Conservation (phyloP, 2,888 invertebrate species). For the Galeruca laticollis region DNA sequence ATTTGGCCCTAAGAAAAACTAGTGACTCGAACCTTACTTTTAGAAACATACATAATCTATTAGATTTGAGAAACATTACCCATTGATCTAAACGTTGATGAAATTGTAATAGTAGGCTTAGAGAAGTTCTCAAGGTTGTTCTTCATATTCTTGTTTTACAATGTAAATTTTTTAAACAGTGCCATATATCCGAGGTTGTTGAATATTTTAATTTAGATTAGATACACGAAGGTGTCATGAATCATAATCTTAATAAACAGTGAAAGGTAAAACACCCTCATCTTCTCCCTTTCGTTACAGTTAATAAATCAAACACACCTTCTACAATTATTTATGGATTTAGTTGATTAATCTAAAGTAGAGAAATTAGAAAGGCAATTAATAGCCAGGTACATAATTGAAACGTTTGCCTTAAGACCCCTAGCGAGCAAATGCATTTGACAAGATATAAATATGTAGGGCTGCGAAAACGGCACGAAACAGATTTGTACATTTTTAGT, state of each 20-base stretch:
- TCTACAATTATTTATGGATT: slow-evolving; percentile 8
- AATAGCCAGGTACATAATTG: slow-evolving; percentile 28
- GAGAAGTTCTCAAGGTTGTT: too few relatives aligned
- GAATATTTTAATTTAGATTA: neutral
- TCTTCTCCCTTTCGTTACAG: neutral
- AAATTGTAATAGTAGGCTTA: too few relatives aligned
- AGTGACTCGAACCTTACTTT: too few relatives aligned
- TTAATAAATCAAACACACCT: slow-evolving; percentile 13
- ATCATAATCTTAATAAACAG: neutral
- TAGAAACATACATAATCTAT: too few relatives aligned
- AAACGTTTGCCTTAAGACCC: slow-evolving; percentile 25
- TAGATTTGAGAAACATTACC: too few relatives aligned
- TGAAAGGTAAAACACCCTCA: neutral
- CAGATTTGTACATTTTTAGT: neutral
- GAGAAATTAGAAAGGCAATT: slow-evolving; percentile 27
- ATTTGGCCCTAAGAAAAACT: too few relatives aligned
- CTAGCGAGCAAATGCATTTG: slow-evolving; percentile 21
- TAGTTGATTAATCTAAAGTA: slow-evolving; percentile 24
- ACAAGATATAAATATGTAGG: slow-evolving; percentile 21
- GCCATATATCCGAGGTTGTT: neutral
- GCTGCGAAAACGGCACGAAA: neutral
- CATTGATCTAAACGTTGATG: too few relatives aligned
- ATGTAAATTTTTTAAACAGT: too few relatives aligned
- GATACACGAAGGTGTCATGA: neutral
- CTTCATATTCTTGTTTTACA: too few relatives aligned